Conservation (phyloP, 2,797 vertebrate species). For the Brotogeris chrysoptera region DNA sequence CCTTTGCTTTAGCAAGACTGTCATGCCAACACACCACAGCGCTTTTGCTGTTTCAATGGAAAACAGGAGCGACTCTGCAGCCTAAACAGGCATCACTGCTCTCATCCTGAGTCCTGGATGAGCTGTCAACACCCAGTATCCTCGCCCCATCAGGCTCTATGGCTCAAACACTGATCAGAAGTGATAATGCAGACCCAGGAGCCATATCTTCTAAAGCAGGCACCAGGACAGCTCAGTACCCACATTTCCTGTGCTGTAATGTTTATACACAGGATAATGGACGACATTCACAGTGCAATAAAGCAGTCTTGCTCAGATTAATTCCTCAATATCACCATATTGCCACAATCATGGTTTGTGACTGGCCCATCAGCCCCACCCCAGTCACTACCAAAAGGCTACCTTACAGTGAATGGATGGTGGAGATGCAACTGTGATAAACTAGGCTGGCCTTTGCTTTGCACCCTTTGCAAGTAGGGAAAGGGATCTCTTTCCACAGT, state of each 20-base stretch:
- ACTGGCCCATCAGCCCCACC: not conserved
- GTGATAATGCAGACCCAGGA: accelerated
- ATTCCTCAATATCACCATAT: not conserved
- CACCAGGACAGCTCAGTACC: not conserved
- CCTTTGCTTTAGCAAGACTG: not conserved
- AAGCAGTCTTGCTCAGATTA: not conserved
- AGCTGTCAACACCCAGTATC: accelerated
- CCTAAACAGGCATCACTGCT: accelerated
- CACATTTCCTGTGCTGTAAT: accelerated
- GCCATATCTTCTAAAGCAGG: not conserved
- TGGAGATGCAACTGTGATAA: accelerated
- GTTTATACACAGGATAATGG: accelerated
- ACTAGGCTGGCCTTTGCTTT: not conserved
- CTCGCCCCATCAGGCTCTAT: accelerated
- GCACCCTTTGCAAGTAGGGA: accelerated
- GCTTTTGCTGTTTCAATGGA: not conserved
- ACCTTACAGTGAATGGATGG: accelerated
- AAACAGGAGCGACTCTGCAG: accelerated
- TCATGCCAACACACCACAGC: not conserved
- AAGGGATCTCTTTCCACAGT: accelerated
- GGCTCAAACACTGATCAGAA: accelerated
- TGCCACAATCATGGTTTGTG: not conserved
- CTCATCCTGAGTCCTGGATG: accelerated
- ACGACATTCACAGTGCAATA: accelerated
- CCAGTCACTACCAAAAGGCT: not conserved